These are phyloP conservation scores for Nothoprocta perdicaria DNA, from an alignment of 2,113 vertebrate species.

Conservation along the genomic window DNA sequence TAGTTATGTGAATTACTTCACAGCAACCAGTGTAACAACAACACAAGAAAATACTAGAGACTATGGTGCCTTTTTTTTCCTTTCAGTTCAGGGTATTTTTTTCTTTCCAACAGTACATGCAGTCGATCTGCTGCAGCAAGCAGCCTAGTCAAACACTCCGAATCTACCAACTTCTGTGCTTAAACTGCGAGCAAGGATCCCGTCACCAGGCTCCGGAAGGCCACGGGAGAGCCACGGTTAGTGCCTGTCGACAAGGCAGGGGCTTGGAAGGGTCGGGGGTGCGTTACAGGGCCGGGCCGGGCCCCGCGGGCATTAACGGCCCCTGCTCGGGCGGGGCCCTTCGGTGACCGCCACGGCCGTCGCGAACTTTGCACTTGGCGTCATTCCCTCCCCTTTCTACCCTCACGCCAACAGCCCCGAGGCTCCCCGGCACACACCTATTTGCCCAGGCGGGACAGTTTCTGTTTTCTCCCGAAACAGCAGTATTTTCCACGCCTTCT, in stretches of 20 bases:
- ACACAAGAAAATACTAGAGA: too few relatives aligned
- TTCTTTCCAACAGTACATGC: neutral
- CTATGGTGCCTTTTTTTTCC: accelerated
- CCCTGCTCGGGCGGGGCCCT: neutral
- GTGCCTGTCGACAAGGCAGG: neutral
- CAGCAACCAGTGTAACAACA: neutral
- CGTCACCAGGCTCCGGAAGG: neutral
- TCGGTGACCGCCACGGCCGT: accelerated
- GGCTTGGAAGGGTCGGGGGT: too few relatives aligned
- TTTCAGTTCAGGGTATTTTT: neutral
- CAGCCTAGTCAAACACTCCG: accelerated
- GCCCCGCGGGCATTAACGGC: accelerated
- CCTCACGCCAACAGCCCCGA: neutral
- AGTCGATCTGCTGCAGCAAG: neutral
- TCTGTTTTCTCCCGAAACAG: neutral
- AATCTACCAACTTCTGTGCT: accelerated
- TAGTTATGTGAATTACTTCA: neutral
- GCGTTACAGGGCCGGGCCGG: too few relatives aligned
- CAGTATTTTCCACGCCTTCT: neutral
- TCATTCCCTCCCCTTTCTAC: neutral
- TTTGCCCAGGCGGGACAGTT: neutral
- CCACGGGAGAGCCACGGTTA: neutral
- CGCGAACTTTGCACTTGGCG: neutral
- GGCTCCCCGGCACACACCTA: neutral
- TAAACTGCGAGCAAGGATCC: accelerated